Evolutionary conservation across 2,888 invertebrate species (phyloP).

Genomic region (Lapara coniferarum): DNA sequence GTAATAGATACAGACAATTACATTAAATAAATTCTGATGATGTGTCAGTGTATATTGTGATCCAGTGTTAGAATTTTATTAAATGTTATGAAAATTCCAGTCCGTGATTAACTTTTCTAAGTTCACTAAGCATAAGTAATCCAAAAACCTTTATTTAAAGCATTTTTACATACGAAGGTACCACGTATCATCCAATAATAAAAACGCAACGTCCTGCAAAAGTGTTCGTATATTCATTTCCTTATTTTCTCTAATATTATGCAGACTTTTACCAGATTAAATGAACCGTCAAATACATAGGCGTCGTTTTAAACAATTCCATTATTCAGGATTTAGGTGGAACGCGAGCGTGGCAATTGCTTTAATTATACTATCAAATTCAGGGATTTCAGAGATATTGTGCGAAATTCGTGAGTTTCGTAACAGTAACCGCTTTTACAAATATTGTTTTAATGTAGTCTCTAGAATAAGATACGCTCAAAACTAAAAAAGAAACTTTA

Average conservation of each 20-base stretch:
- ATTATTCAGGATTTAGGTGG: constrained; percentile 21
- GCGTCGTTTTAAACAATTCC: constrained; percentile 21
- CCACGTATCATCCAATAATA: too few species aligned
- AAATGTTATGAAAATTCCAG: too few species aligned
- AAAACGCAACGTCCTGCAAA: too few species aligned
- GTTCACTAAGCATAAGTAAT: too few species aligned
- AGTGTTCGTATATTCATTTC: background rate
- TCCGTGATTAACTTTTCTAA: too few species aligned
- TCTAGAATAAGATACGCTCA: background rate
- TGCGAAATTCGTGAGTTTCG: constrained; percentile 1
- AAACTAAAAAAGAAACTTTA: background rate
- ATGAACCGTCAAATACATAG: constrained; percentile 26
- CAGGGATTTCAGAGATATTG: constrained; percentile 19
- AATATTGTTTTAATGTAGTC: background rate
- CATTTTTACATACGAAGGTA: too few species aligned
- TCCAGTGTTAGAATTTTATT: too few species aligned
- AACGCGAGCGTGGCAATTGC: constrained; percentile 28
- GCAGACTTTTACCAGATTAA: constrained; percentile 10
- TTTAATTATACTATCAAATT: constrained; percentile 30
- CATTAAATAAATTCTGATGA: too few species aligned
- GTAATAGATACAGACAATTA: too few species aligned
- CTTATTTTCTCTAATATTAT: background rate
- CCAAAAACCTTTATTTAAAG: too few species aligned
- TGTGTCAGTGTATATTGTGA: too few species aligned
- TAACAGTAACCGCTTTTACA: background rate